Percentiles rank a stretch among this genome's conserved stretches.
phyloP scores from a whole-genome alignment of 2,113 vertebrate species.

The Mystacornis crossleyi region DNA sequence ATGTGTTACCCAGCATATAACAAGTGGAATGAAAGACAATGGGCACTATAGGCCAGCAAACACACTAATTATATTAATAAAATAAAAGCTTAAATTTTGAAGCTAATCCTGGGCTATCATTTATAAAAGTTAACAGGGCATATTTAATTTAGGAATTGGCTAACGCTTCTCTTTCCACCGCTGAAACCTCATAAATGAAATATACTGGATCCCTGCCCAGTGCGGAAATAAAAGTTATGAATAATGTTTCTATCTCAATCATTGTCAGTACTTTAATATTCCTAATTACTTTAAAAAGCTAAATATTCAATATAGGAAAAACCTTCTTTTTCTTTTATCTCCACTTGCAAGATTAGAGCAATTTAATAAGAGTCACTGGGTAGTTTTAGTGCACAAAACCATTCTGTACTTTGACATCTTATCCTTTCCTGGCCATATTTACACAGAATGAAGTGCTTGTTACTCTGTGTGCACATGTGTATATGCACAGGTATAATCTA shows the following conservation, averaged over 20 bases:
- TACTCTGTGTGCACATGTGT: not conserved
- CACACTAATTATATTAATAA: slow-evolving; percentile 72
- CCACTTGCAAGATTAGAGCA: slow-evolving; percentile 70
- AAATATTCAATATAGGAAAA: slow-evolving; percentile 79
- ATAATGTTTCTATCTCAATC: slow-evolving; percentile 96
- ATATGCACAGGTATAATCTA: not conserved
- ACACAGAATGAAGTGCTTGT: not conserved
- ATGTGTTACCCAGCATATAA: not conserved
- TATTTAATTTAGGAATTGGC: slow-evolving; percentile 99
- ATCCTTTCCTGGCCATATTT: not conserved
- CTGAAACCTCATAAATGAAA: slow-evolving; percentile 98
- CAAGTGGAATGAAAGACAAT: not conserved
- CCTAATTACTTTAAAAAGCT: slow-evolving; percentile 89
- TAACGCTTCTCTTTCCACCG: slow-evolving; percentile 85
- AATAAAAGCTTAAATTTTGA: slow-evolving; percentile 73
- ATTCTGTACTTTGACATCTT: slow-evolving; percentile 20
- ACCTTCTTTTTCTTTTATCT: slow-evolving; percentile 75
- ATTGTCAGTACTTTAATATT: slow-evolving; percentile 92
- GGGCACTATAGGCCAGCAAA: slow-evolving; percentile 23
- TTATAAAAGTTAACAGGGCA: slow-evolving; percentile 91
- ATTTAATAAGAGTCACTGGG: slow-evolving; percentile 69
- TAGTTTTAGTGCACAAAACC: slow-evolving; percentile 7
- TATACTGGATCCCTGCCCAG: slow-evolving; percentile 91
- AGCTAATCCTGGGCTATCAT: slow-evolving; percentile 82
- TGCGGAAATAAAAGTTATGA: slow-evolving; percentile 96